Evolutionary conservation across 2,888 invertebrate species (phyloP).

Genomic region (Coremacera marginata): DNA sequence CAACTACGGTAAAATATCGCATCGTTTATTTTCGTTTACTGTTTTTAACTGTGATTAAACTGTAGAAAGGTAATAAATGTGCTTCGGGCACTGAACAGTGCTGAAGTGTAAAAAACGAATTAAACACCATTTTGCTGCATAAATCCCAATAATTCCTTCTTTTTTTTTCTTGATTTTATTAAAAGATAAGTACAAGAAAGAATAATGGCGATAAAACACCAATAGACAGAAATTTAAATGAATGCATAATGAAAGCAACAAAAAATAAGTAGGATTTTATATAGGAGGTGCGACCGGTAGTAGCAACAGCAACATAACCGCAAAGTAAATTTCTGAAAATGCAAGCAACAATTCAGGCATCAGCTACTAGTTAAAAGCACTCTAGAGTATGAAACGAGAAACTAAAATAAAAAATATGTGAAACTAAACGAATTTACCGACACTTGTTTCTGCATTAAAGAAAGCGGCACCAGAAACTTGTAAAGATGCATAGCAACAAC

Average conservation of each 20-base stretch:
- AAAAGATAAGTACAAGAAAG: not conserved
- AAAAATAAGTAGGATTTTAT: not conserved
- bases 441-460: slow-evolving; percentile 17
- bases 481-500: not conserved
- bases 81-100: no score
- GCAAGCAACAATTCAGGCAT: not conserved
- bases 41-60: not conserved
- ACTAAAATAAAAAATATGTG: not conserved
- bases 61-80: no score
- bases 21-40: no score
- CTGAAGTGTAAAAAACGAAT: no score
- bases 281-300: not conserved
- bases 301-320: not conserved
- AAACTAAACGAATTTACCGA: not conserved
- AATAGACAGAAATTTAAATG: not conserved
- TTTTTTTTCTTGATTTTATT: not conserved
- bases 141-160: no score
- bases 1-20: no score
- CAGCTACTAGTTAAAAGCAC: not conserved
- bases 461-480: not conserved
- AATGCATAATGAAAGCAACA: slow-evolving; percentile 5
- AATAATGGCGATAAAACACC: not conserved
- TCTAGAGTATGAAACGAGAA: not conserved
- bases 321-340: slow-evolving; percentile 6
- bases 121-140: no score